Conservation (phyloP, 2,113 vertebrate genomes). For the Chlorocebus sabaeus region DNA sequence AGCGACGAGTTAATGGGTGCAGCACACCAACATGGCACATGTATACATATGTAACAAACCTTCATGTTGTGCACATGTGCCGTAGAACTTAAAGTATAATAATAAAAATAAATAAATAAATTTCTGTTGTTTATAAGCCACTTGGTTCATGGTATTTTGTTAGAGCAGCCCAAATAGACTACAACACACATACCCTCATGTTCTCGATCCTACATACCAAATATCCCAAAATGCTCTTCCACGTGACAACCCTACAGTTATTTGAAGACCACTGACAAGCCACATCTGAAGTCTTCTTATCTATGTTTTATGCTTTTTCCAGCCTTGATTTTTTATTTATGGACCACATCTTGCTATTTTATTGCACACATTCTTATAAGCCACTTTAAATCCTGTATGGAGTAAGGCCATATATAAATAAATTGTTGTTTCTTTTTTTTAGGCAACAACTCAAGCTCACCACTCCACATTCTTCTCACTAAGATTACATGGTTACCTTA, state of each 20-base stretch:
- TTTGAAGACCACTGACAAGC: constrained; percentile 23
- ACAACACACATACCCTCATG: too few species aligned
- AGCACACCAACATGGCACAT: too few species aligned
- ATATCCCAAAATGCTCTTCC: neutral
- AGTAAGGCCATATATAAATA: neutral
- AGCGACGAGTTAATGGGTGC: too few species aligned
- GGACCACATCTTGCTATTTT: constrained; percentile 31
- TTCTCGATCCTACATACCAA: neutral
- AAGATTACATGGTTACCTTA: neutral
- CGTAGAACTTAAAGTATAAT: too few species aligned
- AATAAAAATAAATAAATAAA: neutral
- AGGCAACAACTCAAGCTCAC: neutral
- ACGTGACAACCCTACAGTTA: neutral
- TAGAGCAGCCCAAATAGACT: neutral
- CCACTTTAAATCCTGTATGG: constrained; percentile 26
- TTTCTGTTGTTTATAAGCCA: neutral
- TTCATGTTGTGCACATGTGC: too few species aligned
- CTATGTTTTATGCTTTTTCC: constrained; percentile 32
- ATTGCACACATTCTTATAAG: constrained; percentile 1
- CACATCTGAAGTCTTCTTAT: constrained; percentile 38
- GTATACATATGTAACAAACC: too few species aligned
- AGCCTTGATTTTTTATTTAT: constrained; percentile 57
- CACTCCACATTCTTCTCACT: neutral
- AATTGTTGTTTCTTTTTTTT: constrained; percentile 31
- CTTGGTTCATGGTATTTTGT: neutral